Evolutionary conservation across 2,113 vertebrate genomes (phyloP).

Genomic region (Chloropsis hardwickii): DNA sequence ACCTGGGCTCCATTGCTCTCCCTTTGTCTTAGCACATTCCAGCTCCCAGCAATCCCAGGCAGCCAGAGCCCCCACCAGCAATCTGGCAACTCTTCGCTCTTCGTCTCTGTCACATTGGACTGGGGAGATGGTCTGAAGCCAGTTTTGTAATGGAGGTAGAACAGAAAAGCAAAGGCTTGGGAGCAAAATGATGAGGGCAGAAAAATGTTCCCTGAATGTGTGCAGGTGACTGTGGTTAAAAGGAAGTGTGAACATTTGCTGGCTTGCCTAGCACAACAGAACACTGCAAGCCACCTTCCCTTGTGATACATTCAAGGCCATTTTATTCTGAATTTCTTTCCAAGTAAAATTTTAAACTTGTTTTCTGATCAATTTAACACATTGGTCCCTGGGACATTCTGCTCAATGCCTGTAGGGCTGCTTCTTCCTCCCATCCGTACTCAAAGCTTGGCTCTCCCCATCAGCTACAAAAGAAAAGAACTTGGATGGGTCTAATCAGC

Average conservation of each 20-base stretch:
- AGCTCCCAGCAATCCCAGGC: background rate
- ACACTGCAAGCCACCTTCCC: slow-evolving; percentile 4
- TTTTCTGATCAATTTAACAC: slow-evolving; percentile 34
- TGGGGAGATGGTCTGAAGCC: background rate
- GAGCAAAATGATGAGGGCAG: slow-evolving; percentile 8
- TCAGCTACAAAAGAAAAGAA: background rate
- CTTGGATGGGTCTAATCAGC: background rate
- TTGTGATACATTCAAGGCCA: background rate
- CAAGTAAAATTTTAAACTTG: slow-evolving; percentile 24
- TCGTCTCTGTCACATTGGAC: slow-evolving; percentile 10
- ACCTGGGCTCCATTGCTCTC: background rate
- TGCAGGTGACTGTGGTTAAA: slow-evolving; percentile 53
- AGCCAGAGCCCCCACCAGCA: slow-evolving; percentile 19
- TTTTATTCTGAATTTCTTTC: slow-evolving; percentile 25
- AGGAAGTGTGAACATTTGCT: slow-evolving; percentile 49
- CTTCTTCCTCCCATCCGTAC: background rate
- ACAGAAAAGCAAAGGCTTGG: background rate
- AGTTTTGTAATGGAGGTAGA: background rate
- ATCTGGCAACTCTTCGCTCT: background rate
- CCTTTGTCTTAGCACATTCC: background rate
- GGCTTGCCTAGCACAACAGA: slow-evolving; percentile 51
- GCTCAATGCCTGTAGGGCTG: background rate
- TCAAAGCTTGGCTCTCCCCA: background rate
- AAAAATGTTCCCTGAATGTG: background rate
- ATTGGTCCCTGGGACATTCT: slow-evolving; percentile 8